These are phyloP conservation scores for Cassiopea xamachana DNA, from an alignment of 30 jellyfish, hydroid and myxozoan genomes.

Conservation along the genomic window DNA sequence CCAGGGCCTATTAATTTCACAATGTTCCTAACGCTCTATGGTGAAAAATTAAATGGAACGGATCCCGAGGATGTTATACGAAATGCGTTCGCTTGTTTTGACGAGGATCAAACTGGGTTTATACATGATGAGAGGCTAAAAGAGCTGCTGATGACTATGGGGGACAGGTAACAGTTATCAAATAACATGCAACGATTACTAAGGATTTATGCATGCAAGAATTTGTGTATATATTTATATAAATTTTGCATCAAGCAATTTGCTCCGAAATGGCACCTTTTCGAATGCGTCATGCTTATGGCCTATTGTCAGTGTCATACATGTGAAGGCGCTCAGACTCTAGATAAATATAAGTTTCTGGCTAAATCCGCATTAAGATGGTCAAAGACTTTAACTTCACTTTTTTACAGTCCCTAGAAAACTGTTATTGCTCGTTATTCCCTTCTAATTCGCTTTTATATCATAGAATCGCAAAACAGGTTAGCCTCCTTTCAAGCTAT, in stretches of 20 bases:
- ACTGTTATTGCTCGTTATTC: too few relatives aligned
- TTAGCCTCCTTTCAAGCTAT: neutral
- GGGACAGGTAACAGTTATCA: conserved; percentile 90
- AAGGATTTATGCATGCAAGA: neutral
- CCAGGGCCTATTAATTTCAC: conserved; percentile 99
- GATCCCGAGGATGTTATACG: conserved; percentile 99
- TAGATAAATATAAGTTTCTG: neutral
- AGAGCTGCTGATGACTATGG: conserved; percentile 97
- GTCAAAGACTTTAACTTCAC: too few relatives aligned
- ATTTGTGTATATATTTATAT: neutral
- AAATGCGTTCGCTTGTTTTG: conserved; percentile 99
- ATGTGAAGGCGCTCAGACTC: neutral
- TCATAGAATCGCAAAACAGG: neutral
- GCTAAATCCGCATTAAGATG: too few relatives aligned
- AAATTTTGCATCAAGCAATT: neutral
- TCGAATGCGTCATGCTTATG: neutral
- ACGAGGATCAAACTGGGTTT: conserved; percentile 90
- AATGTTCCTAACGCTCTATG: conserved; percentile 97
- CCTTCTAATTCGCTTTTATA: too few relatives aligned
- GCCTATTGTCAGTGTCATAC: conserved; percentile 1
- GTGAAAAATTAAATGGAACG: conserved; percentile 98
- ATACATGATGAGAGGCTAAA: conserved; percentile 94
- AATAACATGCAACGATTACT: neutral
- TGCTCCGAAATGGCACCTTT: neutral
- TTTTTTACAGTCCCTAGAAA: too few relatives aligned